Evolutionary conservation across 2,888 invertebrate species (phyloP), one percentile per base, ranked within the genome.

Genomic region (Acleris holmiana): DNA sequence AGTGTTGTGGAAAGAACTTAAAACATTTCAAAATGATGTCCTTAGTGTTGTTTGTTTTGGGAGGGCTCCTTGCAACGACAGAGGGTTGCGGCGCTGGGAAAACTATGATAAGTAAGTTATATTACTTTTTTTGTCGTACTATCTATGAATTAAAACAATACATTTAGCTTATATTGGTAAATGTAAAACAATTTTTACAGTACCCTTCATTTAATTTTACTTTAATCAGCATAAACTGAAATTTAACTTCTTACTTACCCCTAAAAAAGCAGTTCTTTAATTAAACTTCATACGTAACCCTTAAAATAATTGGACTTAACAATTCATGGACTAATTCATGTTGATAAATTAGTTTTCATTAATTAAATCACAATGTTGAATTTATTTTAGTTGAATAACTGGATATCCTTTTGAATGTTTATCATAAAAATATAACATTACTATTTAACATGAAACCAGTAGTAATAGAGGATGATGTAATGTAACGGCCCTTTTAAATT

Each of bases 21-120:
- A 74, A 77, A 68, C 70, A 35, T 67, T 69, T 76, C 79, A 88
- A 84, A 69, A 91, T 91, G 91, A 87, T 88, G 79, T 76, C 89
- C 89, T 89, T 91, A 92, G 91, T 92, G 91, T 89, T 91, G 88
- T 89, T 92, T 85, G 86, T 91, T 88, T 82, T 91, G 88, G 89
- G 91, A 84, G 85, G 80, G 79, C 72, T 91, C 68, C 71, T 77
- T 69, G 79, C 88, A 74, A 77, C 86, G 75, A 85, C 90, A 88
- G 89, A 89, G 85, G 89, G 92, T 73, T 91, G 93, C 75, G 84
- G 88, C 70, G 79, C 79, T 74, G 92, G 92, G 80, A 92, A 90
- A 76, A 88, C 85, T 77, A 79, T 93, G 75, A 75, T 93, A 79
- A 86, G 93, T 93, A 84, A 92, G 93, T 92, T 61, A 62, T 69